Evolutionary conservation across 2,888 invertebrate genomes (phyloP), one percentile per base, ranked within the genome.

Genomic region (Sthenelais limicola): DNA sequence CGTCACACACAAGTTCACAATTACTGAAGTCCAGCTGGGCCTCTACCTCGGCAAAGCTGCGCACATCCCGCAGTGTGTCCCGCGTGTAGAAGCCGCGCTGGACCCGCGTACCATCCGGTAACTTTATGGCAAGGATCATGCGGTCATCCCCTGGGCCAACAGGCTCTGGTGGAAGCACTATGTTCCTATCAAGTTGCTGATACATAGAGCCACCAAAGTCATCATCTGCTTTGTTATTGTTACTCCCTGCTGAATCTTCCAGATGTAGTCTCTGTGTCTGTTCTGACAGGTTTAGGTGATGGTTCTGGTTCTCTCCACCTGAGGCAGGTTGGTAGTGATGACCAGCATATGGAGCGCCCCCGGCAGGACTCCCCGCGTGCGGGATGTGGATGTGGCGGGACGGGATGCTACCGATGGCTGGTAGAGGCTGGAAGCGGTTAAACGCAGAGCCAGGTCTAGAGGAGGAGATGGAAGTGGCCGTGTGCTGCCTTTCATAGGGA

Each of bases 41-140:
- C 3, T 71, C 52, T 49, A 80, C 79, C 73, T 82, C 82, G 1
- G 81, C 81, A 78, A 80, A 81, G 68, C 79, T 73, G 72, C 80
- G 67, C 51, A 81, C 79, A 38, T 72, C 33, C 21, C 73, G 66
- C 33, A 82, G 72, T 21, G 51, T 62, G 38, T 81, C 81, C 26
- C 43, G 28, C 5, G 79, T 76, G 24, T 78, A 73, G 73, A 82
- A 82, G 73, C 76, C 74, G 47, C 80, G 71, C 62, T 81, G 81
- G 49, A 79, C 73, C 69, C 82, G 76, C 52, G 78, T 73, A 15
- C 82, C 81, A 72, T 81, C 78, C 15, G 80, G 82, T 38, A 82
- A 72, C 66, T 78, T 77, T 30, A 82, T 73, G 3, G 82, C 82
- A 12, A 82, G 72, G 43, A 80, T 72, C 43, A 82, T 32, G 52